phyloP scores from a whole-genome alignment of 2,888 invertebrate genomes.

The Agonopterix heracliana region DNA sequence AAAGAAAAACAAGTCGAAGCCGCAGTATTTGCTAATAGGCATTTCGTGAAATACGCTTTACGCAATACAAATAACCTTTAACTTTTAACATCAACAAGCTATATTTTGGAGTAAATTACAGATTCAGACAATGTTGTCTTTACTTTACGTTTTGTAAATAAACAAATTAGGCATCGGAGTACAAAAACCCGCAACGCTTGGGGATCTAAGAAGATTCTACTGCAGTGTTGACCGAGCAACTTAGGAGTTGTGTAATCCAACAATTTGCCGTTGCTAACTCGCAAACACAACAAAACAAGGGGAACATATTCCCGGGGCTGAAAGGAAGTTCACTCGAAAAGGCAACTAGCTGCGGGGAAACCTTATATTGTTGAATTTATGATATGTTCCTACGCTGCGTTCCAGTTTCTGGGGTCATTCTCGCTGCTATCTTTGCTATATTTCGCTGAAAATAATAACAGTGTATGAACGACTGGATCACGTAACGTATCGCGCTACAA shows the following conservation, averaged over 20 bases:
- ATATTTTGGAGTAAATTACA: slow-evolving; percentile 33
- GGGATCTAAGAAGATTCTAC: slow-evolving; percentile 51
- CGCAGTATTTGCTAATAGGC: slow-evolving; percentile 38
- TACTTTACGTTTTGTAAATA: slow-evolving; percentile 43
- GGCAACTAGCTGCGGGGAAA: slow-evolving; percentile 65
- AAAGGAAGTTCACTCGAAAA: slow-evolving; percentile 69
- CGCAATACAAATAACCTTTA: slow-evolving; percentile 38
- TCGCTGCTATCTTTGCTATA: slow-evolving; percentile 47
- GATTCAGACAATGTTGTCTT: slow-evolving; percentile 34
- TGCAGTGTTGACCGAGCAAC: slow-evolving; percentile 63
- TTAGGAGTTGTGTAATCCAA: slow-evolving; percentile 69
- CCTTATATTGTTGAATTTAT: slow-evolving; percentile 70
- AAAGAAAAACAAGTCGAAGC: slow-evolving; percentile 46
- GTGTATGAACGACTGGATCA: slow-evolving; percentile 22
- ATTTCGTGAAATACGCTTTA: slow-evolving; percentile 45
- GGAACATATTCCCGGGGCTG: slow-evolving; percentile 64
- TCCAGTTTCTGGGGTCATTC: slow-evolving; percentile 58
- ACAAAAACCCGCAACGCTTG: slow-evolving; percentile 41
- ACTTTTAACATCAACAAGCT: slow-evolving; percentile 39
- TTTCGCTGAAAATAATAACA: slow-evolving; percentile 56
- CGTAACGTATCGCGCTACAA: slow-evolving; percentile 32
- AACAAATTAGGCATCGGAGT: slow-evolving; percentile 46
- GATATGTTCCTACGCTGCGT: slow-evolving; percentile 49
- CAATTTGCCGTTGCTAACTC: slow-evolving; percentile 69
- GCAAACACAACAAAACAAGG: slow-evolving; percentile 71